Percentiles rank a stretch among this genome's conserved stretches.
These are phyloP conservation scores for Orientallactaga sibirica DNA, from an alignment of 2,797 vertebrate genomes.

Conservation along the genomic window DNA sequence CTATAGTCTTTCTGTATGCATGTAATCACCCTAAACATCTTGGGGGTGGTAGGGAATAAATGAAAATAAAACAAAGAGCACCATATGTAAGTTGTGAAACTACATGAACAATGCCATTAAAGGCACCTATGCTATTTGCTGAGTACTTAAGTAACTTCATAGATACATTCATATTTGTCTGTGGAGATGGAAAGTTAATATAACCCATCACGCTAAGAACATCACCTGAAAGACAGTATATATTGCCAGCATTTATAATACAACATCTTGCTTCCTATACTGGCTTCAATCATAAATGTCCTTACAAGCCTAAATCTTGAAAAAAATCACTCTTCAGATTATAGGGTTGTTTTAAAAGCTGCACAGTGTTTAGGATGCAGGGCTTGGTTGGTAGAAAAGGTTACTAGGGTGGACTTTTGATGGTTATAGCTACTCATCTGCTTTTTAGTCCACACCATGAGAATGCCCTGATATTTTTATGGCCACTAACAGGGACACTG, in stretches of 20 bases:
- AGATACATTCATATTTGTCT: neutral
- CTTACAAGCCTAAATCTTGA: too few species aligned
- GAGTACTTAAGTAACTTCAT: neutral
- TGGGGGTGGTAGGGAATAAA: neutral
- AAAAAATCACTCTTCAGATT: too few species aligned
- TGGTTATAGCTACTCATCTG: neutral
- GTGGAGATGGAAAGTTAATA: neutral
- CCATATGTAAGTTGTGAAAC: neutral
- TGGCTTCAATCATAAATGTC: neutral
- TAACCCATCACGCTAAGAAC: neutral
- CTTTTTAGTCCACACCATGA: neutral
- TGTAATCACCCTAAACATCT: neutral
- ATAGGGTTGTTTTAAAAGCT: neutral
- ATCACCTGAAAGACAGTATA: neutral
- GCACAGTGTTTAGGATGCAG: neutral
- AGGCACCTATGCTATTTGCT: neutral
- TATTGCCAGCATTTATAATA: neutral
- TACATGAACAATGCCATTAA: neutral
- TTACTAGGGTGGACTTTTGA: neutral
- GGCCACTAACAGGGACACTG: neutral
- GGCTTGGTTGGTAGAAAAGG: neutral
- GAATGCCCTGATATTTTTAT: neutral
- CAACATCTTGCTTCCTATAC: neutral
- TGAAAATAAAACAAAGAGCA: neutral
- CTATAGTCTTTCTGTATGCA: neutral